These are phyloP conservation scores for Pipistrellus nathusii DNA, from an alignment of 2,797 vertebrate species.

Conservation along the genomic window DNA sequence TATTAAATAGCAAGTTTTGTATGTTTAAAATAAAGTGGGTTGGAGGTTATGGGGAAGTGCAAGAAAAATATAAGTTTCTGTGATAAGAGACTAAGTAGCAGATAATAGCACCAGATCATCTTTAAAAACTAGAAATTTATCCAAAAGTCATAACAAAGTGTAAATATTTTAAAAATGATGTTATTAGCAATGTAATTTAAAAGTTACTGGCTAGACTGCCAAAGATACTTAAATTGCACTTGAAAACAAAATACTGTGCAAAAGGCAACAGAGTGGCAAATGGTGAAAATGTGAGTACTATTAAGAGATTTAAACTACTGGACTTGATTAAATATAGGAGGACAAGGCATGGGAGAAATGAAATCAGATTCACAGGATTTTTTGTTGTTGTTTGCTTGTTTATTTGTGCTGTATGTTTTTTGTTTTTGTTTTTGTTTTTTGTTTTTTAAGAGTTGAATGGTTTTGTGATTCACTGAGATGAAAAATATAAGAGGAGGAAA, in stretches of 20 bases:
- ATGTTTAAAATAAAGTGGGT: neutral
- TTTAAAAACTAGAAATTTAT: neutral
- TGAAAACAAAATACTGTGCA: neutral
- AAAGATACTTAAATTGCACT: neutral
- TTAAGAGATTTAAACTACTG: neutral
- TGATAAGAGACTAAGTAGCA: neutral
- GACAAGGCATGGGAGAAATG: neutral
- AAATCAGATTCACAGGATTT: neutral
- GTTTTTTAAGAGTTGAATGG: neutral
- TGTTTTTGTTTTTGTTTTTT: too few species aligned
- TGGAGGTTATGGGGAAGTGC: neutral
- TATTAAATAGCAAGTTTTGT: neutral
- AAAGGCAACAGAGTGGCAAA: neutral
- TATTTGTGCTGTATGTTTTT: neutral
- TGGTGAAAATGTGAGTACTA: neutral
- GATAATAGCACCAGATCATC: neutral
- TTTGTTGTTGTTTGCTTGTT: neutral
- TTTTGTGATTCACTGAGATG: conserved; percentile 21
- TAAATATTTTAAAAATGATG: neutral
- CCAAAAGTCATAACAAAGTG: neutral
- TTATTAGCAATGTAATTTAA: neutral
- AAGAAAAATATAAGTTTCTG: neutral
- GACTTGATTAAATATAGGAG: neutral
- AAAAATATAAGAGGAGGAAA: neutral
- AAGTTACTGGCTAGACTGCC: neutral